Evolutionary conservation across 1,140 invertebrate species (phyloP).

Genomic region (Listronotus bonariensis): DNA sequence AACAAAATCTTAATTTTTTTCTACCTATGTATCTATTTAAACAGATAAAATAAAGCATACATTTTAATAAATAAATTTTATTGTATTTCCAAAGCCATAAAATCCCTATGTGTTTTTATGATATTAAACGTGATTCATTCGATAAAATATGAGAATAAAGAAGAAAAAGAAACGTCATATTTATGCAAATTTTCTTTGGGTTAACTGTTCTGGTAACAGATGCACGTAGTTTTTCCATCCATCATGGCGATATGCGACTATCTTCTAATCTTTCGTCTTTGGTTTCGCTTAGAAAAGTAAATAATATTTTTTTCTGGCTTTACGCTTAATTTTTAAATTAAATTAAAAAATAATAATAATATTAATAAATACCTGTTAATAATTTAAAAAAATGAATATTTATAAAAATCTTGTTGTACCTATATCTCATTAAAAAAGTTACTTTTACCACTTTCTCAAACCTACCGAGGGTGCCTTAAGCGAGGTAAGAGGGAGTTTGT

Average conservation of each 20-base stretch:
- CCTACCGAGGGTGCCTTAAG: no score
- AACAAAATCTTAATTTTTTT: no score
- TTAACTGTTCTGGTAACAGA: constrained; percentile 30
- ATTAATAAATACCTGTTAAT: no score
- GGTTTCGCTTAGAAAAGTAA: constrained; percentile 22
- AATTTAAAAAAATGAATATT: no score
- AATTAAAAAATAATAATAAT: no score
- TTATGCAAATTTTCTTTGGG: constrained; percentile 24
- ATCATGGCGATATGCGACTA: constrained; percentile 27
- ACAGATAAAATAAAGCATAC: constrained; percentile 12
- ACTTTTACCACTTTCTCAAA: no score
- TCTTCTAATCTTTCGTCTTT: constrained; percentile 25
- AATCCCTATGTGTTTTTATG: constrained; percentile 33
- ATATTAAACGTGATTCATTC: constrained; percentile 35
- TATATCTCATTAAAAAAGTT: no score
- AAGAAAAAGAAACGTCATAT: constrained; percentile 29
- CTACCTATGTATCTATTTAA: no score
- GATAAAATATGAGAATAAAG: constrained; percentile 25
- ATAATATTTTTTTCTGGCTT: constrained; percentile 15
- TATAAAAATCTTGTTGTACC: no score
- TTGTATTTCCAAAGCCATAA: constrained; percentile 30
- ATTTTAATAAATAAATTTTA: constrained; percentile 37
- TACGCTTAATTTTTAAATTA: no score
- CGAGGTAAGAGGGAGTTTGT: no score
- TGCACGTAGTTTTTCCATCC: constrained; percentile 35